phyloP scores from a whole-genome alignment of 2,113 vertebrate species.

The Numenius arquata region DNA sequence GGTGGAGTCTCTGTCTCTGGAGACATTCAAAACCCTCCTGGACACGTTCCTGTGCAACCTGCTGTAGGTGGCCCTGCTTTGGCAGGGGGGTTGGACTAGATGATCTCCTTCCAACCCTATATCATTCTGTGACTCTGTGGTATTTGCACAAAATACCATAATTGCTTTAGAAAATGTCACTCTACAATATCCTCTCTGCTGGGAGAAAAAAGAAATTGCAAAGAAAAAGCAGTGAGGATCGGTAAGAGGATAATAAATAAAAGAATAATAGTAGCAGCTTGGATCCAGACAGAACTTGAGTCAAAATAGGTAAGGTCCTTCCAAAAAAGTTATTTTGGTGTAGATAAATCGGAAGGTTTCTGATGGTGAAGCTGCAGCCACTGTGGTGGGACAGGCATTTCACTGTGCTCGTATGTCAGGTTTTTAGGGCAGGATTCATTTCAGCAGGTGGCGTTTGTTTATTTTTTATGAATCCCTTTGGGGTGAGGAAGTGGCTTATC shows the following conservation, averaged over 20 bases:
- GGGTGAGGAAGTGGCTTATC: not conserved
- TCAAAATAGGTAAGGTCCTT: not conserved
- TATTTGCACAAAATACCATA: no score
- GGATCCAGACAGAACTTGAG: not conserved
- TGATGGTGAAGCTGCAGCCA: not conserved
- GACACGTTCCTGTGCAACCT: no score
- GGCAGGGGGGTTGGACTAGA: no score
- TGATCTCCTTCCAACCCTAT: no score
- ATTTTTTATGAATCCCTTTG: not conserved
- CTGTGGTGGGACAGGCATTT: not conserved
- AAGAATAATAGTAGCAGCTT: not conserved
- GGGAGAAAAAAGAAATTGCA: not conserved
- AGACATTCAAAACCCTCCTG: no score
- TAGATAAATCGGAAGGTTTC: not conserved
- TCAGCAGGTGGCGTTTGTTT: not conserved
- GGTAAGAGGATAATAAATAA: not conserved
- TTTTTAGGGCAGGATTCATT: not conserved
- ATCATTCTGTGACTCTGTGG: not conserved
- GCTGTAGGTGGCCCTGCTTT: no score
- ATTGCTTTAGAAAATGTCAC: not conserved
- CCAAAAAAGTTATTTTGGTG: not conserved
- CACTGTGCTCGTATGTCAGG: not conserved
- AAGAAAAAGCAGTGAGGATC: not conserved
- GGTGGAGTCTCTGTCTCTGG: no score
- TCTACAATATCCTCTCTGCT: no score